Conservation (phyloP, 2,113 vertebrate species). For the Heterotis niloticus region DNA sequence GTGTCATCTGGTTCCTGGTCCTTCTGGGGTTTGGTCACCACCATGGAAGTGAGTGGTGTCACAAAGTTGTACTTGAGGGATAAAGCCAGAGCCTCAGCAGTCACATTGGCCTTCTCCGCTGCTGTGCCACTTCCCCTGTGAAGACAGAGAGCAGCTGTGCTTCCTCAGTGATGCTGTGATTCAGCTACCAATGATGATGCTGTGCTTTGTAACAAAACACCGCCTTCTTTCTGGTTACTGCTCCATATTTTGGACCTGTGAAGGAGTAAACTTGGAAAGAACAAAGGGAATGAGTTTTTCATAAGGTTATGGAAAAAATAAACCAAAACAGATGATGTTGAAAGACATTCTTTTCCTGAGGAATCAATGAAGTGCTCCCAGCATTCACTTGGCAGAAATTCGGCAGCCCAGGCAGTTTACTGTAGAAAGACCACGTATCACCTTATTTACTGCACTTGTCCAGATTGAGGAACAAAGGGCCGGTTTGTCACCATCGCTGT, state of each 20-base stretch:
- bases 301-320: background rate
- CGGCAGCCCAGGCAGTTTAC: too few species aligned
- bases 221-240: background rate
- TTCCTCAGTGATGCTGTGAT: background rate
- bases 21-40: conserved; percentile 76
- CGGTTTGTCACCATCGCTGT: too few species aligned
- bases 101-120: conserved; percentile 56
- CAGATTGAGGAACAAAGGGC: too few species aligned
- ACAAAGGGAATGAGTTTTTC: background rate
- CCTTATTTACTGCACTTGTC: too few species aligned
- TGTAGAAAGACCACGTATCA: too few species aligned
- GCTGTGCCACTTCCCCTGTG: conserved; percentile 62
- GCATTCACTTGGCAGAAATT: too few species aligned
- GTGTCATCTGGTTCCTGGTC: conserved; percentile 33
- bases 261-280: too few species aligned
- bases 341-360: background rate
- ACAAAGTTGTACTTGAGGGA: conserved; percentile 82
- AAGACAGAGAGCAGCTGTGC: background rate
- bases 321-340: too few species aligned
- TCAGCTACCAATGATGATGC: too few species aligned
- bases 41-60: conserved; percentile 88
- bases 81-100: conserved; percentile 65
- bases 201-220: too few species aligned
- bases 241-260: background rate
- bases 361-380: background rate